phyloP scores from a whole-genome alignment of 1,140 invertebrate species.

The Andricus grossulariae region DNA sequence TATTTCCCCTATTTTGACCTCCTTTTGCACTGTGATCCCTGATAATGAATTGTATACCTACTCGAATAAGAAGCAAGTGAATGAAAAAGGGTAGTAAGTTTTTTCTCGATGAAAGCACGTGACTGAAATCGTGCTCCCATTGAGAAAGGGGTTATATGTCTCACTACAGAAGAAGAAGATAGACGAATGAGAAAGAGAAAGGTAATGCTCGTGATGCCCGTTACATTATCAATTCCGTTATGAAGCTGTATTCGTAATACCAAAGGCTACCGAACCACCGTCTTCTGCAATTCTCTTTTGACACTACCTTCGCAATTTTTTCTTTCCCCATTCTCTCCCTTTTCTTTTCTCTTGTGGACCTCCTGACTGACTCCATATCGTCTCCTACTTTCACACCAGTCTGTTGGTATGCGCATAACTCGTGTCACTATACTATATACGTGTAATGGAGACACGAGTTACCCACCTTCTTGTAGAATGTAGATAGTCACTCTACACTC shows the following conservation, averaged over 20 bases:
- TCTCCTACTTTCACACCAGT: conserved; percentile 39
- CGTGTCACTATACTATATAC: neutral
- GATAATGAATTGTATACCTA: no score
- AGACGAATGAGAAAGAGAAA: conserved; percentile 57
- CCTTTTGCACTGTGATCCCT: no score
- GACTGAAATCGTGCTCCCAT: conserved; percentile 61
- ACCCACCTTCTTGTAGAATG: conserved; percentile 8
- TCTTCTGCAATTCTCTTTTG: conserved; percentile 56
- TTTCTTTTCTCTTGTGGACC: conserved; percentile 42
- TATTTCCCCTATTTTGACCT: no score
- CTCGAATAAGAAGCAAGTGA: neutral
- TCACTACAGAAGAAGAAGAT: conserved; percentile 32
- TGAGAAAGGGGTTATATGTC: conserved; percentile 66
- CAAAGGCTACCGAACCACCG: conserved; percentile 63
- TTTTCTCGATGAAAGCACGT: conserved; percentile 1
- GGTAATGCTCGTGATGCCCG: conserved; percentile 68
- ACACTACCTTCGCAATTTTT: conserved; percentile 43
- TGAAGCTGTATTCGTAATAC: conserved; percentile 72
- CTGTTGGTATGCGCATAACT: neutral
- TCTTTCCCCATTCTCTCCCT: conserved; percentile 44
- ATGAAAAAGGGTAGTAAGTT: conserved; percentile 39
- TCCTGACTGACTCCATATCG: conserved; percentile 42
- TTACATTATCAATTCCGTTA: conserved; percentile 76
- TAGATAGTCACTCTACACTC: no score
- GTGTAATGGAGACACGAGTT: conserved; percentile 24